Evolutionary conservation across 1,140 invertebrate genomes (phyloP).

Genomic region (Tetragnatha versicolor): DNA sequence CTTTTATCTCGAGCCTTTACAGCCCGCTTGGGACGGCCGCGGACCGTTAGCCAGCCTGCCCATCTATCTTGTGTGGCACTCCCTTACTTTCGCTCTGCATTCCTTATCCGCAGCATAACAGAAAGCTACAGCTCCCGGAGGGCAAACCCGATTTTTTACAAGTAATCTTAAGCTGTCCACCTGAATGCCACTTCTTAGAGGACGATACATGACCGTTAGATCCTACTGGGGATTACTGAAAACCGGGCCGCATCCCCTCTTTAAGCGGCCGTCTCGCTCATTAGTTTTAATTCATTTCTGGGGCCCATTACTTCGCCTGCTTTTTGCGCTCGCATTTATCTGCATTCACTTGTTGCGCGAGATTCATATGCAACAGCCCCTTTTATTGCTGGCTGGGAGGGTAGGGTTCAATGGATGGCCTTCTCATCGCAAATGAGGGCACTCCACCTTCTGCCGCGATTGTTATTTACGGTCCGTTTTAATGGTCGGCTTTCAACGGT

Average conservation of each 20-base stretch:
- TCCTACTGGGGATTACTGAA: slow-evolving; percentile 52
- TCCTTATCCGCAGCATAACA: slow-evolving; percentile 49
- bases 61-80: slow-evolving; percentile 49
- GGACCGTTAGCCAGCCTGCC: slow-evolving; percentile 50
- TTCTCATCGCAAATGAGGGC: too few species aligned
- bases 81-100: slow-evolving; percentile 46
- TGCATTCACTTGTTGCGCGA: too few species aligned
- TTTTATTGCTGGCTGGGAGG: too few species aligned
- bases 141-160: slow-evolving; percentile 52
- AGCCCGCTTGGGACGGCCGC: slow-evolving; percentile 45
- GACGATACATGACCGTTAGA: slow-evolving; percentile 51
- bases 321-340: slow-evolving; percentile 1
- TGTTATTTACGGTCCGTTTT: too few species aligned
- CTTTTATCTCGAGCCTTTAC: slow-evolving; percentile 53
- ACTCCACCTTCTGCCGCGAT: too few species aligned
- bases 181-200: slow-evolving; percentile 53
- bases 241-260: too few species aligned
- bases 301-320: slow-evolving; percentile 46
- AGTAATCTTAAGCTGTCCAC: slow-evolving; percentile 52
- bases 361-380: too few species aligned
- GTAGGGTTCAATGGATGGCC: too few species aligned
- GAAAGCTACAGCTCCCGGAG: slow-evolving; percentile 52
- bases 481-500: too few species aligned
- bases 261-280: slow-evolving; percentile 19
- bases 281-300: slow-evolving; percentile 56